Percentiles rank a stretch among this genome's conserved stretches.
Conservation (phyloP, 2,797 vertebrate species). For the Protonibea diacanthus region DNA sequence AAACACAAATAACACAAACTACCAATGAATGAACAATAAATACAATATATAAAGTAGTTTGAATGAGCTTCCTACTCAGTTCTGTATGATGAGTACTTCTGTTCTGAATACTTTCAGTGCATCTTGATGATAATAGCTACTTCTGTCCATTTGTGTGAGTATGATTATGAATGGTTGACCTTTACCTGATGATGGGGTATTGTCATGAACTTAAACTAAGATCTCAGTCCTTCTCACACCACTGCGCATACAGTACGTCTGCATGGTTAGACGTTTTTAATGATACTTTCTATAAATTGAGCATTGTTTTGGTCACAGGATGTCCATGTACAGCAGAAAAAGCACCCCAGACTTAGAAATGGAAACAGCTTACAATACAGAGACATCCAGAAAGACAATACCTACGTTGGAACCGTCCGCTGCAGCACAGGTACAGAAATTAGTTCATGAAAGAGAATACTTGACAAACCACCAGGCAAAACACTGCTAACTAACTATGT, state of each 20-base stretch:
- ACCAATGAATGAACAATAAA: too few relatives aligned
- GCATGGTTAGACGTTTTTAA: background rate
- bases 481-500: background rate
- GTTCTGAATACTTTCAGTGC: too few relatives aligned
- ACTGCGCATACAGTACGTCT: background rate
- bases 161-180: background rate
- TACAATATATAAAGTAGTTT: background rate
- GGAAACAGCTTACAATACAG: conserved; percentile 38
- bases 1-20: too few relatives aligned
- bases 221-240: background rate
- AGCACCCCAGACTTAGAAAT: conserved; percentile 72
- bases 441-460: background rate
- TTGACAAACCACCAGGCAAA: background rate
- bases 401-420: conserved; percentile 58
- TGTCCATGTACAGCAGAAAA: conserved; percentile 55
- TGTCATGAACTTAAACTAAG: background rate
- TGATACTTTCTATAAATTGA: background rate
- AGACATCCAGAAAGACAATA: conserved; percentile 56
- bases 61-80: background rate
- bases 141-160: background rate
- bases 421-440: conserved; percentile 54
- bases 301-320: background rate
- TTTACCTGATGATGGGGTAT: background rate
- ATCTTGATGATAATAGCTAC: background rate
- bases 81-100: background rate